Conservation (phyloP, 2,888 invertebrate genomes). For the Ephialtes manifestator region DNA sequence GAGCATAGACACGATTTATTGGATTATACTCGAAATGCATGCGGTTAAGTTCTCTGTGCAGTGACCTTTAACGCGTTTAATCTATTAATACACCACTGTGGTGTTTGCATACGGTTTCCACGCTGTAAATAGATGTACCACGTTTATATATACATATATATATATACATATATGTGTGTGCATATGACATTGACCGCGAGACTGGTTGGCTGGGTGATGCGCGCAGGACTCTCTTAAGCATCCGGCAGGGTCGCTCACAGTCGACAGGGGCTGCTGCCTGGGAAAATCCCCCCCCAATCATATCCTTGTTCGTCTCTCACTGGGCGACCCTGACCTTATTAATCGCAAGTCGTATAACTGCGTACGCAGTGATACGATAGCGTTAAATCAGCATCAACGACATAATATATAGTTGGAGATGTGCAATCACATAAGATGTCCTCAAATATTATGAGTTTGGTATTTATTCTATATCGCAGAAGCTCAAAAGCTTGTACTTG, state of each 20-base stretch:
- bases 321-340: slow-evolving; percentile 47
- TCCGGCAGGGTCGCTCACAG: slow-evolving; percentile 26
- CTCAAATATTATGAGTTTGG: background rate
- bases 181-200: slow-evolving; percentile 53
- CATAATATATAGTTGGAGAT: background rate
- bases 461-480: background rate
- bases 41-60: background rate
- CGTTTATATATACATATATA: background rate
- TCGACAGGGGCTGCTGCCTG: slow-evolving; percentile 28
- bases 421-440: background rate
- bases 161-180: background rate
- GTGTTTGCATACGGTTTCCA: background rate
- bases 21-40: too few species aligned
- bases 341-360: background rate
- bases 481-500: background rate
- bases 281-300: slow-evolving; percentile 23
- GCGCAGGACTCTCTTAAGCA: slow-evolving; percentile 24
- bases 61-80: slow-evolving; percentile 17
- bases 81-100: background rate
- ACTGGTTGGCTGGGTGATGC: slow-evolving; percentile 18
- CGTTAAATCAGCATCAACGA: background rate
- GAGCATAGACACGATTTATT: background rate
- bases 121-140: background rate
- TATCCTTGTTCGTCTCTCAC: slow-evolving; percentile 18
- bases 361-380: background rate